Percentiles rank a stretch among this genome's conserved stretches.
Conservation (phyloP, 1,140 invertebrate species). For the Drosophila seguyi region DNA sequence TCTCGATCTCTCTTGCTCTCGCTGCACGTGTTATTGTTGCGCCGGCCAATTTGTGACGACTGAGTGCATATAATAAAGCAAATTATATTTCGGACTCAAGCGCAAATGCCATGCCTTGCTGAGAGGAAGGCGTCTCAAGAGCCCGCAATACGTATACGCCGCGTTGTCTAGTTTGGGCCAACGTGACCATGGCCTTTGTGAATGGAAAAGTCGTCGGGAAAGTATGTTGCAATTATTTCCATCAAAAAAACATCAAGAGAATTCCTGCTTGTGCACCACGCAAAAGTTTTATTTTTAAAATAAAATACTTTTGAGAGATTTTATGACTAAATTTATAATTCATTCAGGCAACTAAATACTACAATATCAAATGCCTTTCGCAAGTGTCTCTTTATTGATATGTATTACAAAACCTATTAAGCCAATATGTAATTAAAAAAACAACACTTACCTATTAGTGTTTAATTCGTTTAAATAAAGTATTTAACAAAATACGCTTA, state of each 20-base stretch:
- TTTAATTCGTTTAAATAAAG: neutral
- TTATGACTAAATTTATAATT: neutral
- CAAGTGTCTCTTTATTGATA: no score
- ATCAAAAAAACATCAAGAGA: slow-evolving; percentile 59
- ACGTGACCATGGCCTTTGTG: slow-evolving; percentile 71
- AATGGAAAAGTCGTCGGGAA: slow-evolving; percentile 44
- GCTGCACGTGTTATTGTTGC: slow-evolving; percentile 49
- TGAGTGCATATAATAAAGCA: slow-evolving; percentile 75
- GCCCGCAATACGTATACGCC: slow-evolving; percentile 41
- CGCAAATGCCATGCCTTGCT: slow-evolving; percentile 55
- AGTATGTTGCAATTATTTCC: slow-evolving; percentile 81
- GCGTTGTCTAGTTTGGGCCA: slow-evolving; percentile 47
- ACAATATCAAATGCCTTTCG: neutral
- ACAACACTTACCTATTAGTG: no score
- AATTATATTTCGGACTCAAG: slow-evolving; percentile 71
- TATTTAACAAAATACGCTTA: neutral
- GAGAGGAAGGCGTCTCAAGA: slow-evolving; percentile 66
- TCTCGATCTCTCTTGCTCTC: neutral
- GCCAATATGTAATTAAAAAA: neutral
- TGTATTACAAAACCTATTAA: neutral
- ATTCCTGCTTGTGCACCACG: slow-evolving; percentile 38
- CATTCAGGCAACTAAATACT: neutral
- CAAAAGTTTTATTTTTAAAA: slow-evolving; percentile 25
- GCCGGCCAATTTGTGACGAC: slow-evolving; percentile 74
- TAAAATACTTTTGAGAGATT: neutral